Conservation (phyloP, 2,113 vertebrate genomes). For the Ceyx melanurus region DNA sequence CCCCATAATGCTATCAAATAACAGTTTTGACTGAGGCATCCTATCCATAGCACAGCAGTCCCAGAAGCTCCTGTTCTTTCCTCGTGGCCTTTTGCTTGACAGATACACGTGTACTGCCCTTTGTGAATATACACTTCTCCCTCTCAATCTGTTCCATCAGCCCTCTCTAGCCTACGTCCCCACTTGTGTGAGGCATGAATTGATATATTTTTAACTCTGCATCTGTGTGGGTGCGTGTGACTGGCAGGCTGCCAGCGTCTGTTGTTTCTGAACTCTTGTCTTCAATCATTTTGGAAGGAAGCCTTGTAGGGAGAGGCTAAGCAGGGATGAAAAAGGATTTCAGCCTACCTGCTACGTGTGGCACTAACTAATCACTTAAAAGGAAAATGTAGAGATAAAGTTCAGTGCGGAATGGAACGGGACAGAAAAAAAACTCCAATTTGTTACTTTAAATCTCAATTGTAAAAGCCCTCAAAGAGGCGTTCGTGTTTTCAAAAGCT, state of each 20-base stretch:
- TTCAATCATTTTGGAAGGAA: slow-evolving; percentile 65
- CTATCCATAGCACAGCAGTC: background rate
- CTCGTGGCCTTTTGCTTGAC: slow-evolving; percentile 34
- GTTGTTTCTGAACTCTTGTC: slow-evolving; percentile 55
- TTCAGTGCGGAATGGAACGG: background rate
- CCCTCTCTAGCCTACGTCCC: slow-evolving; percentile 35
- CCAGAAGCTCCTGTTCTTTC: background rate
- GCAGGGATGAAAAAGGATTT: slow-evolving; percentile 60
- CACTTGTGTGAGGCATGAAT: slow-evolving; percentile 48
- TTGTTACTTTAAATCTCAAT: slow-evolving; percentile 25
- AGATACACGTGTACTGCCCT: slow-evolving; percentile 50
- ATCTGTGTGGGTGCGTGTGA: slow-evolving; percentile 64
- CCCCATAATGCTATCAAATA: background rate
- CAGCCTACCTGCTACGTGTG: slow-evolving; percentile 51
- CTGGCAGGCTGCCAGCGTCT: slow-evolving; percentile 55
- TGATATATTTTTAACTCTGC: slow-evolving; percentile 67
- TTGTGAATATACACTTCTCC: slow-evolving; percentile 40
- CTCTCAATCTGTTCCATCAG: slow-evolving; percentile 50
- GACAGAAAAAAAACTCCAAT: background rate
- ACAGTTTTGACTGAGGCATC: background rate
- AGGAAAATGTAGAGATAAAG: slow-evolving; percentile 4
- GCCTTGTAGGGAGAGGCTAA: slow-evolving; percentile 26
- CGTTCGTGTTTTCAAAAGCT: background rate
- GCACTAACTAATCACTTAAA: slow-evolving; percentile 50
- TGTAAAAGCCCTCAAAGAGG: background rate